Conservation (phyloP, 2,113 vertebrate genomes). For the Pogonocichla stellata region DNA sequence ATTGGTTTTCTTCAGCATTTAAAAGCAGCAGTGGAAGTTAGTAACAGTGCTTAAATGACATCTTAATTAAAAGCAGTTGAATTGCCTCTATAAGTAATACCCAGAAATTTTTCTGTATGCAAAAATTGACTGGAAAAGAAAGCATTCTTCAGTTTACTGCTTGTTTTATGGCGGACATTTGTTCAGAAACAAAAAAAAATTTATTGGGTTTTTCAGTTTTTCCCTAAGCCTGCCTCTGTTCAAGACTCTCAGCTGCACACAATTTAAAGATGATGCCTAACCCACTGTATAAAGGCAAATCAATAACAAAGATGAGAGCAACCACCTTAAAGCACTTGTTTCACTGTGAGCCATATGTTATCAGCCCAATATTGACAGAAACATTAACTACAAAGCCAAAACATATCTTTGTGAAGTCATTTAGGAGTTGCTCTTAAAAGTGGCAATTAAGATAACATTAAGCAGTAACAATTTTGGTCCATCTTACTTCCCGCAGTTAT, state of each 20-base stretch:
- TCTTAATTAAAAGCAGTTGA: constrained; percentile 28
- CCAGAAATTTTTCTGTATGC: neutral
- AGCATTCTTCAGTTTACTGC: neutral
- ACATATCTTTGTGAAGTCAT: neutral
- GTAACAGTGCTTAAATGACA: neutral
- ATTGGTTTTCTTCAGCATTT: neutral
- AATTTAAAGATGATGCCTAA: neutral
- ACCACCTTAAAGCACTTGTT: neutral
- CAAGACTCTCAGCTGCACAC: neutral
- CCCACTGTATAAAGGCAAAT: neutral
- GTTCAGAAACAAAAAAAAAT: neutral
- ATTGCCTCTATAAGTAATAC: neutral
- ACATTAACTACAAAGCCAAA: neutral
- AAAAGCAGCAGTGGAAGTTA: neutral
- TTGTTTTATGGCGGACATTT: neutral
- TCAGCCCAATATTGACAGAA: neutral
- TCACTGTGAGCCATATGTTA: neutral
- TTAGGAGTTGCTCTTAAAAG: neutral
- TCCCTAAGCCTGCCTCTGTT: neutral
- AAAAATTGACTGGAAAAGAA: neutral
- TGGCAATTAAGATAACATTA: neutral
- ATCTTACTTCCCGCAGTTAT: neutral
- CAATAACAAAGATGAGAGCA: neutral
- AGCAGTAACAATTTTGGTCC: neutral
- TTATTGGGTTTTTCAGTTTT: neutral